A percentile compares a stretch with the other conserved stretches of the same genome.
Conservation (phyloP, 2,113 vertebrate genomes). For the Amphiprion percula region DNA sequence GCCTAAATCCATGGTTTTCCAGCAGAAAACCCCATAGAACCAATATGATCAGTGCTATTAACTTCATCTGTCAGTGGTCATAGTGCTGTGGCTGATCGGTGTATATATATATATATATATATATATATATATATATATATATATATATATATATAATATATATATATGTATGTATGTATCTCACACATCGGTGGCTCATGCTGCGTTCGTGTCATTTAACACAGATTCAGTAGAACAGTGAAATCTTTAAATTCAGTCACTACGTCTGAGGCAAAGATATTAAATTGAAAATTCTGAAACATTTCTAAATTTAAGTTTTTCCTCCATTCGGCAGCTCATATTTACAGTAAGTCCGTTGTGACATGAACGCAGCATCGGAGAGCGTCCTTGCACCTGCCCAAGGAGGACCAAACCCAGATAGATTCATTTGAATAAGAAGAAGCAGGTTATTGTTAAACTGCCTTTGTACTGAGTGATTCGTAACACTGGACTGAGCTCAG, state of each 20-base stretch:
- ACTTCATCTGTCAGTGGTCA: no score
- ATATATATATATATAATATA: not conserved
- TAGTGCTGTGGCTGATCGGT: no score
- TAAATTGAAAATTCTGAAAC: not conserved
- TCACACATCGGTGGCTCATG: constrained; percentile 35
- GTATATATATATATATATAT: not conserved
- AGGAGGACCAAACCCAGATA: constrained; percentile 67
- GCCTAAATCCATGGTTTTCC: no score
- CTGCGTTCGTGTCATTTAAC: constrained; percentile 54
- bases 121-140: not conserved
- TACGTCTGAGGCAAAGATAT: not conserved
- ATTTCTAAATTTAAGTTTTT: not conserved
- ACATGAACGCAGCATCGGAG: constrained; percentile 62
- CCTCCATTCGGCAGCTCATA: constrained; percentile 23
- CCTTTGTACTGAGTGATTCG: constrained; percentile 80
- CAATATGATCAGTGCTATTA: no score
- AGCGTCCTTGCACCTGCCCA: constrained; percentile 66
- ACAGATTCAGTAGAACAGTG: constrained; percentile 22
- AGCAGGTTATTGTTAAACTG: constrained; percentile 81
- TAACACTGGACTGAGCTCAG: constrained; percentile 79
- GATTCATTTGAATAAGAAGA: constrained; percentile 75
- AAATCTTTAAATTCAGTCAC: not conserved
- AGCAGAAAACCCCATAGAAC: no score
- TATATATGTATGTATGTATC: not conserved
- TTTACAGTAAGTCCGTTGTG: constrained; percentile 14